Base-by-base conservation (phyloP, 1,140 invertebrate species). In the Reticulitermes speratus region DNA sequence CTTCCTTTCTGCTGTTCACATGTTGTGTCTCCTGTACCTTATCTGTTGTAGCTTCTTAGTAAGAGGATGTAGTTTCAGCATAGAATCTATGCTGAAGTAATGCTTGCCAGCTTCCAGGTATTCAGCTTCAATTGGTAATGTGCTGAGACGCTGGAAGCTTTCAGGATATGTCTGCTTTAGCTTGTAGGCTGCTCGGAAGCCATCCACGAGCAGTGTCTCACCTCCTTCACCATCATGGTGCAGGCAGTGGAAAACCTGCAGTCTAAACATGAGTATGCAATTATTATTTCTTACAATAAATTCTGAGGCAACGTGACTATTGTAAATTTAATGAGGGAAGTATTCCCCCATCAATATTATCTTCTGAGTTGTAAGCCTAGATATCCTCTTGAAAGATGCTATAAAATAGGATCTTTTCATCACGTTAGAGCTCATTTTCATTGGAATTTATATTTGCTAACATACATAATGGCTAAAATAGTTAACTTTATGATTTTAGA, bases 201-300 rank as follows among this genome's bases (percentile, higher is more conserved):
- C 95, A 88, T 96, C 96, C 0, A 95, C 93, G 21, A 96, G 90
- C 45, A 95, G 90, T 6, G 93, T 96, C 86, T 96, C 92, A 0
- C 96, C 95, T 0, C 95, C 95, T 2, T 88, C 89, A 52, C 90
- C 90, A 1, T 93, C 93, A 25, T 92, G 91, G 83, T 94, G 93
- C 3, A 96, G 87, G 88, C 95, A 95, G 88, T 96, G 95, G 48
- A 96, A 93, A 14, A 95, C 92, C 90, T 95, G 93, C 38, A 95
- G 89, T 0, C 95, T 94, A 87, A 82, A 90, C 89, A 75, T 0
- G 2, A 75, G n/a, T 8, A 55, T 55, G 19, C 52, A 55, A 0
- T 48, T 48, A 1, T 75, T 30, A 75, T 30, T 75, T n/a, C 3
- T n/a, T 14, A 11, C 9, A 75, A 30, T 75, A 75, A 30, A 30